A percentile compares a stretch with the other conserved stretches of the same genome.
These are phyloP conservation scores for Ascidia mentula DNA, from an alignment of 23 tunicate genomes.

Conservation along the genomic window DNA sequence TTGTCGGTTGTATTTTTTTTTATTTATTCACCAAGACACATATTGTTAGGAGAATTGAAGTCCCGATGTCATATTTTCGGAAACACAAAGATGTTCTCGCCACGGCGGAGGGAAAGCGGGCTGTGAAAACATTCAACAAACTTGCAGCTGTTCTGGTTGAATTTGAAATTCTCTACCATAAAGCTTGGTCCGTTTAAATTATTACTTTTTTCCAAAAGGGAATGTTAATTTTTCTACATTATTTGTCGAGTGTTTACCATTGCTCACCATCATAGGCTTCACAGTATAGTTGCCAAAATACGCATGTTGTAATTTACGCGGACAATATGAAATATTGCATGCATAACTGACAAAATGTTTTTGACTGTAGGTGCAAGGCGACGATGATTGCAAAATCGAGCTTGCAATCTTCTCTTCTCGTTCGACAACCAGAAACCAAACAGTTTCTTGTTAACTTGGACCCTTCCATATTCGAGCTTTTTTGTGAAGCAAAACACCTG, in stretches of 20 bases:
- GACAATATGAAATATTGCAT: no score
- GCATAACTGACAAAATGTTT: no score
- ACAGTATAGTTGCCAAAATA: no score
- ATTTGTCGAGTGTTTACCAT: no score
- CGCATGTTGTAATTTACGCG: no score
- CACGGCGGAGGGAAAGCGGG: conserved; percentile 53
- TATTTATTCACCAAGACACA: no score
- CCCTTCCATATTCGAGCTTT: conserved; percentile 62
- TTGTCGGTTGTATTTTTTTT: no score
- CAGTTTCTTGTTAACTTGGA: conserved; percentile 59
- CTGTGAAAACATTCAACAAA: conserved; percentile 58
- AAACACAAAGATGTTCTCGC: conserved; percentile 41
- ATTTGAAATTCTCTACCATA: conserved; percentile 80
- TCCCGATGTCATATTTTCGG: conserved; percentile 53
- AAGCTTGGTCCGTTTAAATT: conserved; percentile 46
- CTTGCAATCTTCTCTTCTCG: conserved; percentile 61
- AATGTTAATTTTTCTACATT: no score
- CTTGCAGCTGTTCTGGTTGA: conserved; percentile 69
- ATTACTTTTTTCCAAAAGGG: no score
- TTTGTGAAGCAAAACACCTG: conserved; percentile 75
- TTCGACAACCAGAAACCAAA: conserved; percentile 58
- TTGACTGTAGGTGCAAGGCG: conserved; percentile 49
- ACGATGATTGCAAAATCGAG: conserved; percentile 55
- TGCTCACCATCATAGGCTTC: no score
- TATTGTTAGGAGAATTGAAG: conserved; percentile 52